phyloP scores from a whole-genome alignment of 2,113 vertebrate species.

The Burhinus oedicnemus region DNA sequence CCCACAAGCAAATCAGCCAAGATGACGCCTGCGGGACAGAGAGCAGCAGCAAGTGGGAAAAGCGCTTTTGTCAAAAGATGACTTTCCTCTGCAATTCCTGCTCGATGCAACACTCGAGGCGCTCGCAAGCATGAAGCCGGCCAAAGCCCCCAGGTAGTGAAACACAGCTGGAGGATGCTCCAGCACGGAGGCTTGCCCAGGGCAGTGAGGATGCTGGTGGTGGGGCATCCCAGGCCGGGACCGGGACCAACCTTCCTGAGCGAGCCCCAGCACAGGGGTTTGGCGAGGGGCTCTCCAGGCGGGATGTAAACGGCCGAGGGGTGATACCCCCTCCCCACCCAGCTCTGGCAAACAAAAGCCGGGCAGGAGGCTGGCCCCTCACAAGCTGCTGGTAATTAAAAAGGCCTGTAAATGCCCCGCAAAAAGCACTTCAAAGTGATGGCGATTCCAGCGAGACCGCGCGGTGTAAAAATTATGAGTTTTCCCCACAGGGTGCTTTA shows the following conservation, averaged over 20 bases:
- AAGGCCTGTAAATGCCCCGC: conserved; percentile 81
- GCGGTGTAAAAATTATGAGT: conserved; percentile 82
- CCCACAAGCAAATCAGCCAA: background rate
- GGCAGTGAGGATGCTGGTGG: background rate
- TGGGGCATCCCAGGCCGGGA: no score
- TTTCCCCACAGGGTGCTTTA: conserved; percentile 76
- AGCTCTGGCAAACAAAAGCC: conserved; percentile 78
- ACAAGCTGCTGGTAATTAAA: conserved; percentile 85
- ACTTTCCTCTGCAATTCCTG: background rate
- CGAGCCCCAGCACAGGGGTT: accelerated
- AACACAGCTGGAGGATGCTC: background rate
- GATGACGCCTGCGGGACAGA: accelerated
- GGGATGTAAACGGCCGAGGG: background rate
- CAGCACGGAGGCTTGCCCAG: background rate
- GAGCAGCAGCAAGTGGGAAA: accelerated
- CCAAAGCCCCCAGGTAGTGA: background rate
- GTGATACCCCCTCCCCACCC: conserved; percentile 18
- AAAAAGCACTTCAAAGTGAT: conserved; percentile 85
- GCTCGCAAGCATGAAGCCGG: background rate
- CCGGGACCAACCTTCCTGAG: background rate
- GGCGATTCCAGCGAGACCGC: conserved; percentile 71
- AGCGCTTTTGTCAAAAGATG: accelerated
- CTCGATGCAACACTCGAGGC: background rate
- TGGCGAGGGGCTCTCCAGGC: background rate
- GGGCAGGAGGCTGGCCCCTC: conserved; percentile 76